Evolutionary conservation across 2,113 vertebrate species (phyloP).

Genomic region (Struthidea cinerea): DNA sequence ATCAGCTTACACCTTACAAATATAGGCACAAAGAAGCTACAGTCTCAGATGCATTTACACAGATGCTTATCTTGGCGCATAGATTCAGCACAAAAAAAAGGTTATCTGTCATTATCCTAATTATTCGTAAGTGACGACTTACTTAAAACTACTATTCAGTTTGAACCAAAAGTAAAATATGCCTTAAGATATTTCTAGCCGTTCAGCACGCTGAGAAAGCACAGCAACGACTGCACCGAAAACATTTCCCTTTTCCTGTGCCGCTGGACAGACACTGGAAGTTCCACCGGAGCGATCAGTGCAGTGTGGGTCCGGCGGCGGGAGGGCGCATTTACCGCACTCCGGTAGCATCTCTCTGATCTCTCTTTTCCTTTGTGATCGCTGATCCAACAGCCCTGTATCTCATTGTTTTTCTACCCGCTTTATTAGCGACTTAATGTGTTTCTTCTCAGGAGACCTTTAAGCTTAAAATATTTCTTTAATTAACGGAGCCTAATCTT

Average conservation of each 20-base stretch:
- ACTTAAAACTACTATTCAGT: not conserved
- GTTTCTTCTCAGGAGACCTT: conserved; percentile 30
- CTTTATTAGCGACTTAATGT: not conserved
- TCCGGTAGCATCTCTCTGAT: not conserved
- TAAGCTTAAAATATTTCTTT: conserved; percentile 35
- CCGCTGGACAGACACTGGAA: not conserved
- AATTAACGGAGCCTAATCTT: conserved; percentile 4
- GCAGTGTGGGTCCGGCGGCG: not conserved
- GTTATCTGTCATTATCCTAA: not conserved
- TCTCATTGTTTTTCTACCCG: not conserved
- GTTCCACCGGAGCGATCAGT: not conserved
- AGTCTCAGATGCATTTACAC: not conserved
- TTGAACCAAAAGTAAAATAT: not conserved
- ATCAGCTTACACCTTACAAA: not conserved
- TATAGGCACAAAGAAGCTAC: not conserved
- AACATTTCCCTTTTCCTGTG: not conserved
- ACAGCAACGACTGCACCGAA: not conserved
- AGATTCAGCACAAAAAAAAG: not conserved
- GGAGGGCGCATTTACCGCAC: not conserved
- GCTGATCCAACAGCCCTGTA: not conserved
- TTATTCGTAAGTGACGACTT: not conserved
- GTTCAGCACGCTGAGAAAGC: not conserved
- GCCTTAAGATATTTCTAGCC: not conserved
- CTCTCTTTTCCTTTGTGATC: not conserved
- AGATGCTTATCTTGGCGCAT: not conserved